Base-by-base conservation (phyloP, 64 coral and sea anemone species). In the Trachythela sp. region DNA sequence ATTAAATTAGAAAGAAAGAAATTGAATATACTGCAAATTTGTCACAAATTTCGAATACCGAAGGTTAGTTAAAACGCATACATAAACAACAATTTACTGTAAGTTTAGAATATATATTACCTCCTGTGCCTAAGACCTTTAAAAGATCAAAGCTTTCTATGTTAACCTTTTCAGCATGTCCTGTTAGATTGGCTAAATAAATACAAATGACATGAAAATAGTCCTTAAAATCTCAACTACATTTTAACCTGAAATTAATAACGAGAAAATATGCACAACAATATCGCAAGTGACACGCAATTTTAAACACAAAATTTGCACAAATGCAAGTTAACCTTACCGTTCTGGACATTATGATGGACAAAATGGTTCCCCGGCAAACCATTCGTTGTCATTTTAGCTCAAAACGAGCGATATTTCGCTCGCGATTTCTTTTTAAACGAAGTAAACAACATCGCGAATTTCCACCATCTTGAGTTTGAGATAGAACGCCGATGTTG, bases 1-100 rank as follows among this genome's bases (percentile, higher is more conserved):
- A 84, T 45, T 54, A 72, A 30, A 51, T 84, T 39, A 83, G 68
- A 90, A n/a, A 94, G 90, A n/a, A 64, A 27, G 15, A 35, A 80
- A 80, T 9, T 39, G 11, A 77, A 35, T 36, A 38, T 39, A 37
- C 37, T 13, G 4, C 0, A 80, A 80, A 80, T 80, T 37, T 1
- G 13, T 18, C 56, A 64, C 20, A 64, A n/a, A 22, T n/a, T 27
- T 64, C 20, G 26, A 22, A 17, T n/a, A n/a, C 13, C 56, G 56
- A 64, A 64, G 6, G 56, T 18, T n/a, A 64, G 8, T 2, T 24
- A 27, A 26, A 20, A 45, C 42, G 11, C 42, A 45, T 45, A 45
- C 42, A 45, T 45, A 45, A 45, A 45, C 42, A 45, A 45, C 42
- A 45, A 45, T 45, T 45, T 45, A 45, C 42, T 6, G 59, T 14